These are phyloP conservation scores for Digitonthophagus gazella DNA, from an alignment of 2,888 invertebrate genomes.

Conservation along the genomic window DNA sequence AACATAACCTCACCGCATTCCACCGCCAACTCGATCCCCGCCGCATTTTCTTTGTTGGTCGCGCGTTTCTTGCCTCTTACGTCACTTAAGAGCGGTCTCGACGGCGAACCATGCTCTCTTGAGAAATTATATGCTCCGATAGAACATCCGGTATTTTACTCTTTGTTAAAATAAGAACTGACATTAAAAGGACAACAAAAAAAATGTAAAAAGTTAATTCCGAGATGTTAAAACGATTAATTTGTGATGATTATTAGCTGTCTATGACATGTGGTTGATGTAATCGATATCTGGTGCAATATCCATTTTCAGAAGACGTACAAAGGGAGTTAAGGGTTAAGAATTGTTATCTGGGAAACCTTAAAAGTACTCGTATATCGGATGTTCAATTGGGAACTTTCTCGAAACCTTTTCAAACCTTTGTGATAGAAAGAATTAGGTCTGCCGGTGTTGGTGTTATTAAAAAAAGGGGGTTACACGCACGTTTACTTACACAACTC, in stretches of 20 bases:
- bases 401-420: no score
- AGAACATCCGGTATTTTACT: neutral
- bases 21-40: neutral
- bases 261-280: no score
- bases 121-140: neutral
- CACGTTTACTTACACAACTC: neutral
- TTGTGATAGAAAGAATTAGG: neutral
- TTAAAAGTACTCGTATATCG: neutral
- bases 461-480: neutral
- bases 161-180: no score
- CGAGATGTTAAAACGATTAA: no score
- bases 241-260: no score
- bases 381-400: neutral
- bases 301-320: neutral
- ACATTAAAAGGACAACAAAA: no score
- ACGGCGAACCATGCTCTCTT: neutral
- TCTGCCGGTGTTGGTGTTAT: no score
- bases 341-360: neutral
- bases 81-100: neutral
- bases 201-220: no score
- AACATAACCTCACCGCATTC: neutral
- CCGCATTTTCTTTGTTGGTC: neutral
- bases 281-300: neutral
- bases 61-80: neutral
- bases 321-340: neutral